A percentile compares a stretch with the other conserved stretches of the same genome.
Conservation (phyloP, 2,888 invertebrate species). For the Brenthis daphne region DNA sequence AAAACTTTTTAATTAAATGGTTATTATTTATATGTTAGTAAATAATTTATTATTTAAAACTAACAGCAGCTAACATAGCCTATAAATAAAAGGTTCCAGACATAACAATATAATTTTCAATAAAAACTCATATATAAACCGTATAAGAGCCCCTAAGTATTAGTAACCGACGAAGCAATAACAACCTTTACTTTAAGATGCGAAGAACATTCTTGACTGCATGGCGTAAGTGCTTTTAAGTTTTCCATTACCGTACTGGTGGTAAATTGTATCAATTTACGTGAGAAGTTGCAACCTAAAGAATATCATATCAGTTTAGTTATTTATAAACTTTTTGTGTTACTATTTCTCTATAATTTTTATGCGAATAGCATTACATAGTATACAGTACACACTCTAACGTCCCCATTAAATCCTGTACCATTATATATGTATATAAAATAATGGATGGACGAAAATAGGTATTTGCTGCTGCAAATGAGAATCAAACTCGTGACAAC, state of each 20-base stretch:
- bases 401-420: too few species aligned
- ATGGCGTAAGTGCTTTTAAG: slow-evolving; percentile 16
- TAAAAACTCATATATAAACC: not conserved
- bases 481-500: too few species aligned
- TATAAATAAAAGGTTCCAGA: too few species aligned
- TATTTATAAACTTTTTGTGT: slow-evolving; percentile 3
- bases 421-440: too few species aligned
- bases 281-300: slow-evolving; percentile 12
- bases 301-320: slow-evolving; percentile 9
- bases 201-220: slow-evolving; percentile 3
- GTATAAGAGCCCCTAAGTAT: not conserved
- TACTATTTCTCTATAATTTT: not conserved
- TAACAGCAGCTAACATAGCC: too few species aligned
- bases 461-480: too few species aligned
- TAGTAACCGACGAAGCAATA: slow-evolving; percentile 8
- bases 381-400: not conserved
- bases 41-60: too few species aligned
- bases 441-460: too few species aligned
- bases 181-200: not conserved
- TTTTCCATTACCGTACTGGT: slow-evolving; percentile 19
- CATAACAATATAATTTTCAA: too few species aligned
- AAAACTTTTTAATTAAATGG: too few species aligned
- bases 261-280: slow-evolving; percentile 25
- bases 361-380: too few species aligned
- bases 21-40: too few species aligned